These are phyloP conservation scores for Cathartes aura DNA, from an alignment of 2,113 vertebrate species.

Conservation along the genomic window DNA sequence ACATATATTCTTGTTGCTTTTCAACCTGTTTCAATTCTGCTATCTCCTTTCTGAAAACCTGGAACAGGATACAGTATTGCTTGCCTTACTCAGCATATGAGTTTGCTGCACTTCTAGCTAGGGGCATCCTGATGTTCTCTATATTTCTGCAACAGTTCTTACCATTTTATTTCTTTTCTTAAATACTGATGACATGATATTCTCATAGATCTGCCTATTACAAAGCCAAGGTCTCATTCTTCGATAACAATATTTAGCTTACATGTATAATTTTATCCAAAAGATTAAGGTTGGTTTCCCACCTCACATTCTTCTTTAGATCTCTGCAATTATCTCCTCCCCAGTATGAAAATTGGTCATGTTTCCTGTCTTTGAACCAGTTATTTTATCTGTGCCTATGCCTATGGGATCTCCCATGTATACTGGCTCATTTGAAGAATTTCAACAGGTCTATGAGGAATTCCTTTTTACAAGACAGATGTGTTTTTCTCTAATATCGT, in stretches of 20 bases:
- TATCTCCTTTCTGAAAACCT: not conserved
- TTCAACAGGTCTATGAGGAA: accelerated
- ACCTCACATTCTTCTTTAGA: not conserved
- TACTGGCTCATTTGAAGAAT: not conserved
- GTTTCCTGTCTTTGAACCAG: not conserved
- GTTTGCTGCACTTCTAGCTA: not conserved
- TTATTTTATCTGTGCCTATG: not conserved
- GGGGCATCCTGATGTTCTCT: accelerated
- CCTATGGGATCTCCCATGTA: not conserved
- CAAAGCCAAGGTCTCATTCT: not conserved
- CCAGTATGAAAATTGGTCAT: not conserved
- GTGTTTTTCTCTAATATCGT: accelerated
- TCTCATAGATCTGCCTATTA: not conserved
- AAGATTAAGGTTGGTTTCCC: not conserved
- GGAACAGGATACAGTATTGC: not conserved
- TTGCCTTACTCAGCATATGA: not conserved
- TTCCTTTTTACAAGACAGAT: not conserved
- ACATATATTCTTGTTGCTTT: not conserved
- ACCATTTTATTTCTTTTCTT: not conserved
- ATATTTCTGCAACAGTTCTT: not conserved
- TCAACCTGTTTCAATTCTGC: not conserved
- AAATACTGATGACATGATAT: not conserved
- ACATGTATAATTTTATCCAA: not conserved
- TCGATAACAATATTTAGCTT: not conserved
- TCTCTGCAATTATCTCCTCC: not conserved